Evolutionary conservation across 2,113 vertebrate genomes (phyloP).

Genomic region (Rhinopomastus cyanomelas): DNA sequence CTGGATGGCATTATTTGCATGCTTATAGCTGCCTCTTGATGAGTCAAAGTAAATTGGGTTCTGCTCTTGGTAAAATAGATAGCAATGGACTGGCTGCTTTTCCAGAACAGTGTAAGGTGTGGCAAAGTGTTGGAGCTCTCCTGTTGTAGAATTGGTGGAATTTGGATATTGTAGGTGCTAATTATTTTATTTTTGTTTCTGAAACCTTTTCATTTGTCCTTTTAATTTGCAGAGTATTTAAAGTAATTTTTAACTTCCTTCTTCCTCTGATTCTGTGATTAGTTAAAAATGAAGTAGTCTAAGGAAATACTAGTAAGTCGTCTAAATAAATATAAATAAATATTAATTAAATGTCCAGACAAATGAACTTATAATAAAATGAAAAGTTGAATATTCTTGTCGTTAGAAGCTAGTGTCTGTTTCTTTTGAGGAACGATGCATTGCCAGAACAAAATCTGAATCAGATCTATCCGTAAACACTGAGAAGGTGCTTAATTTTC

Average conservation of each 20-base stretch:
- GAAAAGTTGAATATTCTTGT: neutral
- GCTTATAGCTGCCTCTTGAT: neutral
- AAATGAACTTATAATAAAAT: neutral
- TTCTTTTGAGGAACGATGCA: neutral
- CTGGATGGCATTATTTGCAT: conserved; percentile 36
- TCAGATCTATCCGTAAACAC: neutral
- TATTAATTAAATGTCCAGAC: neutral
- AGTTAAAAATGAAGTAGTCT: neutral
- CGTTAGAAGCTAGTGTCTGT: neutral
- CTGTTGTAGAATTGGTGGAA: neutral
- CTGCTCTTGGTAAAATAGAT: neutral
- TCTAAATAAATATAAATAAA: neutral
- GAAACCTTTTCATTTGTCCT: neutral
- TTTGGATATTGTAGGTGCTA: neutral
- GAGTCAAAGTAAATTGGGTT: neutral
- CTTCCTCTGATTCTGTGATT: neutral
- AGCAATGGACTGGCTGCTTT: neutral
- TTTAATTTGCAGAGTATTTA: neutral
- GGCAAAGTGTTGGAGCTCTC: neutral
- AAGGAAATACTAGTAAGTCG: neutral
- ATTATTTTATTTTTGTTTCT: neutral
- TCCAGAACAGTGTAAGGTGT: neutral
- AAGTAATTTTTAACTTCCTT: neutral
- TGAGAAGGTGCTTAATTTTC: neutral
- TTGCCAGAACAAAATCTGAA: neutral